phyloP scores from a whole-genome alignment of 1,140 invertebrate species.

The Musca vetustissima region DNA sequence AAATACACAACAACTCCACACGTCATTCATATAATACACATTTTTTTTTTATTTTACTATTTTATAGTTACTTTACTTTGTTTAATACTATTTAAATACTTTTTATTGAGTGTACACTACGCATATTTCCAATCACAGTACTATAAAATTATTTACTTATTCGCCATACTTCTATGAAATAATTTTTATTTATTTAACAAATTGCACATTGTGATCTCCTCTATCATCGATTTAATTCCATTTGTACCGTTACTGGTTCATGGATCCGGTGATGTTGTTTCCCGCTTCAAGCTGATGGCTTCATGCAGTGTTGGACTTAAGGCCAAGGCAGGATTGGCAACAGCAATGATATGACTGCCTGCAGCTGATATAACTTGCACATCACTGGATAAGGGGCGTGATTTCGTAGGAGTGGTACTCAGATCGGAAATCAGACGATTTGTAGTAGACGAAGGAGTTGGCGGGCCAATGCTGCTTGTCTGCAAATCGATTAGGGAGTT shows the following conservation, averaged over 20 bases:
- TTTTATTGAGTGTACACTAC: too few relatives aligned
- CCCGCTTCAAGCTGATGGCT: slow-evolving; percentile 43
- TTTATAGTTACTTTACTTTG: too few relatives aligned
- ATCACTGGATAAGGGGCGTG: slow-evolving; percentile 54
- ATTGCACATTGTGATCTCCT: too few relatives aligned
- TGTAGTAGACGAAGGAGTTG: slow-evolving; percentile 1
- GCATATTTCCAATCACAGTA: slow-evolving; percentile 2
- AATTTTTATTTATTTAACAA: too few relatives aligned
- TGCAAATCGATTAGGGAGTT: slow-evolving; percentile 1
- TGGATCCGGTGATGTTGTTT: slow-evolving; percentile 41
- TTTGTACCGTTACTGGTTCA: too few relatives aligned
- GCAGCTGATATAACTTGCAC: slow-evolving; percentile 78
- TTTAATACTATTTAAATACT: neutral
- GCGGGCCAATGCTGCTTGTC: neutral
- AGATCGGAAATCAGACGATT: neutral
- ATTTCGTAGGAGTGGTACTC: neutral
- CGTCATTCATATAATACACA: too few relatives aligned
- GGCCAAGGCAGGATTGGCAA: slow-evolving; percentile 79
- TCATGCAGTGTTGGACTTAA: slow-evolving; percentile 56
- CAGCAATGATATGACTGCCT: slow-evolving; percentile 83
- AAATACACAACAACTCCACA: too few relatives aligned
- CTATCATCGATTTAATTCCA: too few relatives aligned
- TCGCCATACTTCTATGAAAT: too few relatives aligned
- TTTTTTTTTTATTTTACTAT: too few relatives aligned
- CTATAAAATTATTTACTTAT: too few relatives aligned